A percentile compares a stretch with the other conserved stretches of the same genome.
phyloP scores from a whole-genome alignment of 2,113 vertebrate species.

The Amblyornis subalaris region DNA sequence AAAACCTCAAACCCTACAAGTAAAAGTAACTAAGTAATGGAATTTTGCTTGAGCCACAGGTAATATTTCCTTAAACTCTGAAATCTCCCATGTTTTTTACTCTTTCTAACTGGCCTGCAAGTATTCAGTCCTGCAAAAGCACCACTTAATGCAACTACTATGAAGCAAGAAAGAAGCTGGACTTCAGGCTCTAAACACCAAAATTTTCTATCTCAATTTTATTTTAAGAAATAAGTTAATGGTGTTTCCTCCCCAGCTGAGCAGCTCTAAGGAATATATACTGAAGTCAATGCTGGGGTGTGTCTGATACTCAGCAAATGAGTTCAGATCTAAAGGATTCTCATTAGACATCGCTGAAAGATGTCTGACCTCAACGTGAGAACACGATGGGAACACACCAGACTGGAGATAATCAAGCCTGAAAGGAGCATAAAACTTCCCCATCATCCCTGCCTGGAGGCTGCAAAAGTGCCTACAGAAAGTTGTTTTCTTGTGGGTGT shows the following conservation, averaged over 20 bases:
- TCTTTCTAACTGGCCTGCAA: not conserved
- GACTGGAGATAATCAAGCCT: not conserved
- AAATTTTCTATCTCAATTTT: not conserved
- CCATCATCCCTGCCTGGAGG: not conserved
- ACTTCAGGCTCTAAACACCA: not conserved
- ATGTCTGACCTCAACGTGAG: not conserved
- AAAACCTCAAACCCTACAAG: not conserved
- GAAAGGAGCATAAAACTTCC: not conserved
- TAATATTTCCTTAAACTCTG: not conserved
- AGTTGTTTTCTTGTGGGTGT: not conserved
- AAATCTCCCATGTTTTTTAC: not conserved
- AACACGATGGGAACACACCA: not conserved
- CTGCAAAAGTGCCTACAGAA: not conserved
- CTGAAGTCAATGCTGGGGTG: rapidly evolving
- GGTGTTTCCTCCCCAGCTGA: not conserved
- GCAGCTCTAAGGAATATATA: not conserved
- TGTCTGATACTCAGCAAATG: not conserved
- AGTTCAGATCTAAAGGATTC: not conserved
- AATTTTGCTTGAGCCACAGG: not conserved
- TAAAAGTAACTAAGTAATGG: not conserved
- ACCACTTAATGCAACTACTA: not conserved
- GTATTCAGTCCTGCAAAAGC: not conserved
- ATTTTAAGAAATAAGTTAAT: not conserved
- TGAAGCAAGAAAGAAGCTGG: not conserved
- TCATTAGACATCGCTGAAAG: not conserved